Percentiles rank a stretch among this genome's conserved stretches.
Conservation (phyloP, 2,797 vertebrate genomes). For the Xerus rutilus region DNA sequence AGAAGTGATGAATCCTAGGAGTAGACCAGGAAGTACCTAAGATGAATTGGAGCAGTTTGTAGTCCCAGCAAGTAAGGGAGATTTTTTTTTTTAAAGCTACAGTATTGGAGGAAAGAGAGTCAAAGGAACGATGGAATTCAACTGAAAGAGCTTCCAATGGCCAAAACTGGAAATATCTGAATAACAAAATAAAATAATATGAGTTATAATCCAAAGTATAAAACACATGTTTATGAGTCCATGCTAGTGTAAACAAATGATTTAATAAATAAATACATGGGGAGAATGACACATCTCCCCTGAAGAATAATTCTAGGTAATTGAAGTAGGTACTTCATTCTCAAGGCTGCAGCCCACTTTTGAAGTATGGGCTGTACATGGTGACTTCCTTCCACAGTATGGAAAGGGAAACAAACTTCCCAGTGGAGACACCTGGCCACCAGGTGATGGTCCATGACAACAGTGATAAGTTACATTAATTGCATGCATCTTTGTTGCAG, state of each 20-base stretch:
- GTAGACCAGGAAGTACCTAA: background rate
- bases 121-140: background rate
- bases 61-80: background rate
- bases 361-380: background rate
- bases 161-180: background rate
- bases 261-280: background rate
- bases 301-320: background rate
- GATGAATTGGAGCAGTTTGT: background rate
- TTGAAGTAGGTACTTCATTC: background rate
- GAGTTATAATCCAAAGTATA: background rate
- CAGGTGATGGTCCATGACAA: background rate
- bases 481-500: background rate
- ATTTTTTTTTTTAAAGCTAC: background rate
- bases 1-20: background rate
- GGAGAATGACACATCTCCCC: background rate
- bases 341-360: background rate
- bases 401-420: no score
- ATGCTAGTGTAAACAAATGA: background rate
- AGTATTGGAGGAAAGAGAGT: background rate
- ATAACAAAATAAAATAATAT: background rate
- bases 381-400: background rate
- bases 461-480: background rate
- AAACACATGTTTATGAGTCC: background rate
- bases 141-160: background rate
- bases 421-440: background rate